phyloP scores from a whole-genome alignment of 2,888 invertebrate species.

The Crocallis elinguaria region DNA sequence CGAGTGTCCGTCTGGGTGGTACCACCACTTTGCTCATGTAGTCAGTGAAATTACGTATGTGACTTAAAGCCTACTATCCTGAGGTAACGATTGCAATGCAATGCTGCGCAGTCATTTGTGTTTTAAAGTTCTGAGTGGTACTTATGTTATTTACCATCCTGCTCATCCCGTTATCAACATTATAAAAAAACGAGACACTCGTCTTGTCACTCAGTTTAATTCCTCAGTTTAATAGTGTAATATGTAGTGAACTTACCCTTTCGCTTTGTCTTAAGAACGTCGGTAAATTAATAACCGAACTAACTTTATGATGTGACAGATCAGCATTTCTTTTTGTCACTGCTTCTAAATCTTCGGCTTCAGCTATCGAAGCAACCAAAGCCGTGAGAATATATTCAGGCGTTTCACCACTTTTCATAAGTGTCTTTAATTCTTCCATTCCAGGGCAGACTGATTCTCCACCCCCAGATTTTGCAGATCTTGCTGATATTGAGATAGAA shows the following conservation, averaged over 20 bases:
- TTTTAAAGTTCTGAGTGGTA: too few relatives aligned
- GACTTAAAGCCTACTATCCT: too few relatives aligned
- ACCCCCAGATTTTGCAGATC: constrained; percentile 78
- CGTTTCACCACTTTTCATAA: constrained; percentile 89
- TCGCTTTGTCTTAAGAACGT: constrained; percentile 91
- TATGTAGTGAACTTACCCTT: constrained; percentile 85
- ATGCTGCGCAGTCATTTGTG: too few relatives aligned
- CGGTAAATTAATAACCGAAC: constrained; percentile 91
- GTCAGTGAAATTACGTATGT: too few relatives aligned
- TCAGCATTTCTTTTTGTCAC: constrained; percentile 78
- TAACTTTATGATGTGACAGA: constrained; percentile 72
- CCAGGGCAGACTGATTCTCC: constrained; percentile 86
- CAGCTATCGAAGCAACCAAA: constrained; percentile 85
- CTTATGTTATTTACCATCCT: too few relatives aligned
- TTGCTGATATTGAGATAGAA: constrained; percentile 80
- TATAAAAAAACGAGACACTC: too few relatives aligned
- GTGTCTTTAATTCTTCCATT: constrained; percentile 86
- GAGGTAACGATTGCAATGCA: too few relatives aligned
- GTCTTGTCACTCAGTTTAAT: too few relatives aligned
- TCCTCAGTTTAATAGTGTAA: too few relatives aligned
- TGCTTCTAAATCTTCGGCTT: constrained; percentile 77
- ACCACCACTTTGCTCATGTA: too few relatives aligned
- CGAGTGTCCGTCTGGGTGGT: too few relatives aligned
- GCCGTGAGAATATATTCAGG: constrained; percentile 87
- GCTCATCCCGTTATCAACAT: too few relatives aligned